These are phyloP conservation scores for Branchinecta lynchi DNA, from an alignment of 1,140 invertebrate species.

Conservation along the genomic window DNA sequence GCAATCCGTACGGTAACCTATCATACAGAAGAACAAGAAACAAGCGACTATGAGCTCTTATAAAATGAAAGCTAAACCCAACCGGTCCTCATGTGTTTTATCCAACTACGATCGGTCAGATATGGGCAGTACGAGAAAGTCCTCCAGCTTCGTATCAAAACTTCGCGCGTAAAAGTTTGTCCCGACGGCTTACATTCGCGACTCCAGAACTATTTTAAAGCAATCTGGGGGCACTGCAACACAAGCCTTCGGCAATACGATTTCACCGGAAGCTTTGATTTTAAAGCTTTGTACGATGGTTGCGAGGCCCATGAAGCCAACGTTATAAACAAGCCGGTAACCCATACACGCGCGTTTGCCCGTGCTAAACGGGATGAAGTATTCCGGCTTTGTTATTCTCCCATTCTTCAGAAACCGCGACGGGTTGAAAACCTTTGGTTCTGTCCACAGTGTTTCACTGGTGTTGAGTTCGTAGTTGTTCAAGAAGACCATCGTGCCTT, in stretches of 20 bases:
- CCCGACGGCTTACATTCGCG: background rate
- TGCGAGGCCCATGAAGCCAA: conserved; percentile 52
- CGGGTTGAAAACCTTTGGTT: conserved; percentile 50
- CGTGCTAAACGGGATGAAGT: conserved; percentile 73
- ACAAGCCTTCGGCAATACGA: conserved; percentile 19
- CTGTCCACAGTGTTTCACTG: conserved; percentile 51
- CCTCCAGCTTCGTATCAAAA: too few species aligned
- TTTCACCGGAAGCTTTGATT: conserved; percentile 30
- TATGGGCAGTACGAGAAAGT: too few species aligned
- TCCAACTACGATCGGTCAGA: too few species aligned
- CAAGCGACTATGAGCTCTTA: too few species aligned
- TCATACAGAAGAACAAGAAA: too few species aligned
- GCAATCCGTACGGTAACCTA: too few species aligned
- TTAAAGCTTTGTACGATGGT: conserved; percentile 58
- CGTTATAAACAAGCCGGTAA: conserved; percentile 59
- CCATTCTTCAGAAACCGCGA: conserved; percentile 48
- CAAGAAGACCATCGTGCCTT: conserved; percentile 66
- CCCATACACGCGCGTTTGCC: conserved; percentile 72
- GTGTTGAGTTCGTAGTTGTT: conserved; percentile 75
- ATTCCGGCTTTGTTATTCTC: conserved; percentile 31
- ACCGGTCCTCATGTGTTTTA: too few species aligned
- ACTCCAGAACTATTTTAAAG: conserved; percentile 15
- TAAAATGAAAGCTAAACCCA: too few species aligned
- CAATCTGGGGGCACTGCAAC: conserved; percentile 20
- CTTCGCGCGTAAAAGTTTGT: too few species aligned